Evolutionary conservation across 2,113 vertebrate species (phyloP).

Genomic region (Haemorhous mexicanus): DNA sequence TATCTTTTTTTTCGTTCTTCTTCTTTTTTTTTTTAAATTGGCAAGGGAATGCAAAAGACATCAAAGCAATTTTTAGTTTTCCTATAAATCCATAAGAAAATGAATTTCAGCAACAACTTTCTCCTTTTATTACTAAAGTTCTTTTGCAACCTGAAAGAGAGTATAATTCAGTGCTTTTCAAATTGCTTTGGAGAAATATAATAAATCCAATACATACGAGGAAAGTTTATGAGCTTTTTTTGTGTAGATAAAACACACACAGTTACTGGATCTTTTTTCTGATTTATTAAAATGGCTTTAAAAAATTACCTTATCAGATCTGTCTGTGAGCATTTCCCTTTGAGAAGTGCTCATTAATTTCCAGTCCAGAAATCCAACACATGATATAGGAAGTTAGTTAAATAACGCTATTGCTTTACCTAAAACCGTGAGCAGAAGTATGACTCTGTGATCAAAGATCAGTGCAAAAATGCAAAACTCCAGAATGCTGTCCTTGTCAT

Average conservation of each 20-base stretch:
- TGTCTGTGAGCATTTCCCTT: conserved; percentile 36
- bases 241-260: conserved; percentile 22
- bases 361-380: neutral
- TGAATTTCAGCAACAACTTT: conserved; percentile 73
- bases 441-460: neutral
- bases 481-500: neutral
- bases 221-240: conserved; percentile 51
- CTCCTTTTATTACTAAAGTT: conserved; percentile 68
- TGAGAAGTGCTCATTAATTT: conserved; percentile 20
- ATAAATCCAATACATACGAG: conserved; percentile 68
- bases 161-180: conserved; percentile 69
- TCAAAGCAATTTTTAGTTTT: conserved; percentile 76
- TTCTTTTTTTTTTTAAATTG: neutral
- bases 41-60: conserved; percentile 69
- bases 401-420: neutral
- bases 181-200: conserved; percentile 72
- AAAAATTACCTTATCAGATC: neutral
- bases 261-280: conserved; percentile 13
- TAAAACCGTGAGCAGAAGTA: neutral
- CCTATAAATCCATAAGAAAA: conserved; percentile 77
- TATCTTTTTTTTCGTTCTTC: neutral
- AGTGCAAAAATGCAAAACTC: neutral
- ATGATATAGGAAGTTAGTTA: neutral
- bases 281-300: conserved; percentile 53
- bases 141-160: conserved; percentile 61